Evolutionary conservation across 2,113 vertebrate species (phyloP).

Genomic region (Cyanoramphus novaezelandiae): DNA sequence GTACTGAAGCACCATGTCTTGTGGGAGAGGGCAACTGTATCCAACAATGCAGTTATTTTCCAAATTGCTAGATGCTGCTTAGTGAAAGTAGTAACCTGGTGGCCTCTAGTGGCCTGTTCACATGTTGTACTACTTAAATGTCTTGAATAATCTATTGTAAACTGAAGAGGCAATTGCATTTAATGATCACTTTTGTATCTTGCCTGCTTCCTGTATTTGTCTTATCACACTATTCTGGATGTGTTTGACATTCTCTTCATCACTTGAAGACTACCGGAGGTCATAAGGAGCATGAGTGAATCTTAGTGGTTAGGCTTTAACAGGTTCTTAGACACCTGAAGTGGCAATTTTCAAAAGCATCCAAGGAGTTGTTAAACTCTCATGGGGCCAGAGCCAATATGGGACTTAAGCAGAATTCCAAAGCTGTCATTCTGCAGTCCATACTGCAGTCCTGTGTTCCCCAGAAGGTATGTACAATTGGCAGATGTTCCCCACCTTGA

Average conservation of each 20-base stretch:
- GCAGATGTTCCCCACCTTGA: not conserved
- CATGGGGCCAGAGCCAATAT: not conserved
- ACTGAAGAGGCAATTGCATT: not conserved
- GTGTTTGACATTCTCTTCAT: not conserved
- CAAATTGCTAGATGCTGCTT: not conserved
- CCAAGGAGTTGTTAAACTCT: not conserved
- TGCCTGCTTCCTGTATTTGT: not conserved
- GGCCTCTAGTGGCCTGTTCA: conserved; percentile 38
- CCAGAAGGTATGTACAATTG: not conserved
- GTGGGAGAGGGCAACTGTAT: not conserved
- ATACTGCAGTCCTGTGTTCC: not conserved
- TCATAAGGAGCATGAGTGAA: not conserved
- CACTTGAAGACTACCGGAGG: not conserved
- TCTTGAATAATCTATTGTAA: not conserved
- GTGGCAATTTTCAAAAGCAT: not conserved
- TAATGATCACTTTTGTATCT: not conserved
- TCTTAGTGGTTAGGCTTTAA: not conserved
- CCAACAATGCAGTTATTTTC: not conserved
- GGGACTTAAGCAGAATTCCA: not conserved
- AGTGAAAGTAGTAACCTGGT: not conserved
- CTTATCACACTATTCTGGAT: not conserved
- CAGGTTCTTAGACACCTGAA: not conserved
- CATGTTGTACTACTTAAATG: not conserved
- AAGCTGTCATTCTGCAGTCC: not conserved
- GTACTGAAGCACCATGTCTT: not conserved